A percentile compares a stretch with the other conserved stretches of the same genome.
Evolutionary conservation across 1,140 invertebrate genomes (phyloP).

Genomic region (Phenacoccus solenopsis): DNA sequence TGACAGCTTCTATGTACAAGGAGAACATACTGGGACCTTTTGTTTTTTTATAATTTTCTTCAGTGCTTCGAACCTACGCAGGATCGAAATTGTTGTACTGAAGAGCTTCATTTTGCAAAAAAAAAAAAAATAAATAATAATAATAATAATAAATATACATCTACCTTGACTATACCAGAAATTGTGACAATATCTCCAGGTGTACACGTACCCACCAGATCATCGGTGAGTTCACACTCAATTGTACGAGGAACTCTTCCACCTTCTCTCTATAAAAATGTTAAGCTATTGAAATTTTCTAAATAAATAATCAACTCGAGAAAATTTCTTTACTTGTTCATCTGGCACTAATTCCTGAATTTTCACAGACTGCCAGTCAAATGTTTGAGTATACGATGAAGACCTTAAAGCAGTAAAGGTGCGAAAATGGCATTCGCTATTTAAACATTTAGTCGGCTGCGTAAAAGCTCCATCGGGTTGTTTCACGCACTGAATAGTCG

Average conservation of each 20-base stretch:
- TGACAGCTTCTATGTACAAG: constrained; percentile 65
- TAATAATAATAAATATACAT: constrained; percentile 26
- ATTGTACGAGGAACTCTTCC: constrained; percentile 72
- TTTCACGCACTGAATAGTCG: constrained; percentile 42
- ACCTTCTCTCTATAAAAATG: constrained; percentile 41
- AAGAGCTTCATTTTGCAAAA: not conserved
- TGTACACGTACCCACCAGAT: constrained; percentile 73
- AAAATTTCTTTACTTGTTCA: constrained; percentile 39
- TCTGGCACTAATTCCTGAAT: constrained; percentile 57
- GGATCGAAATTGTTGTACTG: not conserved
- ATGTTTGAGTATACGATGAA: constrained; percentile 55
- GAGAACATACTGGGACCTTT: constrained; percentile 49
- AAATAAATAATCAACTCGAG: not conserved
- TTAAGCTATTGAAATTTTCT: constrained; percentile 1
- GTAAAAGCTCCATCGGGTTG: constrained; percentile 48
- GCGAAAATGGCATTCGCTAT: constrained; percentile 40
- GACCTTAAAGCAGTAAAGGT: constrained; percentile 53
- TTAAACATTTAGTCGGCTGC: constrained; percentile 41
- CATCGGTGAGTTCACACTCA: constrained; percentile 73
- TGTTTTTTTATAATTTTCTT: constrained; percentile 33
- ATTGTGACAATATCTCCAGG: constrained; percentile 81
- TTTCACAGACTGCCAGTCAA: constrained; percentile 66
- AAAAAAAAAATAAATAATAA: constrained; percentile 18
- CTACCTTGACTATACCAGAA: constrained; percentile 70
- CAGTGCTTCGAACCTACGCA: constrained; percentile 34